phyloP scores from a whole-genome alignment of 1,140 invertebrate genomes.

The Branchinecta lindahli region DNA sequence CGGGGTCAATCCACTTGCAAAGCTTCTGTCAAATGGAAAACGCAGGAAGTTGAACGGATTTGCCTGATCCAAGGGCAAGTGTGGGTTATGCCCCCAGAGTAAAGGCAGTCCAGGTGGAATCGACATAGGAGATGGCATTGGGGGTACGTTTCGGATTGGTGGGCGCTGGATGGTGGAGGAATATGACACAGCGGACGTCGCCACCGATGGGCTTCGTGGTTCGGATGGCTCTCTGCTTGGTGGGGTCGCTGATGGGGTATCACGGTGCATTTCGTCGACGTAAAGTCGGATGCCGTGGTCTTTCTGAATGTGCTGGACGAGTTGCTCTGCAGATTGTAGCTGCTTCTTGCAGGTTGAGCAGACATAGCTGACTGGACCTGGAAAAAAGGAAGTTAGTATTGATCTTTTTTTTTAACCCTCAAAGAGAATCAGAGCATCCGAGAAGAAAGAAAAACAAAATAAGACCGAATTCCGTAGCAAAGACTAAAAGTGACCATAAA shows the following conservation, averaged over 20 bases:
- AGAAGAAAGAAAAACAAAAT: slow-evolving; percentile 16
- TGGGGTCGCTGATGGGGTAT: neutral
- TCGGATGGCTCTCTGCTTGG: no score
- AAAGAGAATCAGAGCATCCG: no score
- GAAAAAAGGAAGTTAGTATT: slow-evolving; percentile 32
- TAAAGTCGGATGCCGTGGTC: slow-evolving; percentile 87
- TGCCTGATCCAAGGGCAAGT: neutral
- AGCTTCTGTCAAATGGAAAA: neutral
- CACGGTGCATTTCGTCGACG: slow-evolving; percentile 16
- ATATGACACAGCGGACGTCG: no score
- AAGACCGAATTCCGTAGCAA: no score
- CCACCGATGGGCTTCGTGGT: no score
- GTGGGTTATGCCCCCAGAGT: neutral
- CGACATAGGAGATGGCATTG: neutral
- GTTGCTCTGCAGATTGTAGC: slow-evolving; percentile 74
- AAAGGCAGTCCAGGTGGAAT: neutral
- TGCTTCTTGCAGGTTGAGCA: slow-evolving; percentile 88
- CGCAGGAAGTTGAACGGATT: slow-evolving; percentile 3
- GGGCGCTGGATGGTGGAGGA: no score
- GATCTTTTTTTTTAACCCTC: no score
- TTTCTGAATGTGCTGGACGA: slow-evolving; percentile 87
- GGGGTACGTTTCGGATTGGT: neutral
- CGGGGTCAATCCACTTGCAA: neutral
- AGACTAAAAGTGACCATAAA: no score
- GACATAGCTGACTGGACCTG: slow-evolving; percentile 86